Conservation (phyloP, 2,888 invertebrate species). For the Celastrina argiolus region DNA sequence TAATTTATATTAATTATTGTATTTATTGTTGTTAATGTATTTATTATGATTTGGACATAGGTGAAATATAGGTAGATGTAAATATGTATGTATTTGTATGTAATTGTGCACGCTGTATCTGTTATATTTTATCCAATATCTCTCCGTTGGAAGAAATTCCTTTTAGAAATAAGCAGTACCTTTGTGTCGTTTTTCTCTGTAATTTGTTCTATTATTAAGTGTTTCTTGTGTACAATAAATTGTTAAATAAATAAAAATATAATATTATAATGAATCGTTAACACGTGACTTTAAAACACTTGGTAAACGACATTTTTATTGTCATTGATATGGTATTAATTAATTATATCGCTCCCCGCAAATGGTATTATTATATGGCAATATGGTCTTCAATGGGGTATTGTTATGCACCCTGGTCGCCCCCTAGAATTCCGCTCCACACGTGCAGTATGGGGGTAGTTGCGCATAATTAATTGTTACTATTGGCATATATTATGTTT, state of each 20-base stretch:
- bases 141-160: no score
- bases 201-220: no score
- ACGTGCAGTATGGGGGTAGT: constrained; percentile 50
- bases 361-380: constrained; percentile 56
- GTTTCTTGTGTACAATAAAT: no score
- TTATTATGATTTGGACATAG: no score
- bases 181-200: no score
- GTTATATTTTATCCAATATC: no score
- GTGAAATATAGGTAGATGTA: no score
- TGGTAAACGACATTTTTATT: constrained; percentile 38
- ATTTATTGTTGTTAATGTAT: no score
- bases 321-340: constrained; percentile 38
- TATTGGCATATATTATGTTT: constrained; percentile 35
- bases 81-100: no score
- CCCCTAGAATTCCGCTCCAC: constrained; percentile 51
- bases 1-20: no score
- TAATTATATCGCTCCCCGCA: constrained; percentile 42
- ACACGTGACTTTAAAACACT: constrained; percentile 33
- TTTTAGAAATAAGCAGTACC: no score
- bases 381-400: constrained; percentile 44
- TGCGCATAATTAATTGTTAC: constrained; percentile 41
- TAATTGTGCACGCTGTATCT: no score
- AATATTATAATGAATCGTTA: neutral
- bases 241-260: neutral
- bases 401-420: constrained; percentile 46